Conservation (phyloP, 2,888 invertebrate genomes). For the Morinoia aosen region DNA sequence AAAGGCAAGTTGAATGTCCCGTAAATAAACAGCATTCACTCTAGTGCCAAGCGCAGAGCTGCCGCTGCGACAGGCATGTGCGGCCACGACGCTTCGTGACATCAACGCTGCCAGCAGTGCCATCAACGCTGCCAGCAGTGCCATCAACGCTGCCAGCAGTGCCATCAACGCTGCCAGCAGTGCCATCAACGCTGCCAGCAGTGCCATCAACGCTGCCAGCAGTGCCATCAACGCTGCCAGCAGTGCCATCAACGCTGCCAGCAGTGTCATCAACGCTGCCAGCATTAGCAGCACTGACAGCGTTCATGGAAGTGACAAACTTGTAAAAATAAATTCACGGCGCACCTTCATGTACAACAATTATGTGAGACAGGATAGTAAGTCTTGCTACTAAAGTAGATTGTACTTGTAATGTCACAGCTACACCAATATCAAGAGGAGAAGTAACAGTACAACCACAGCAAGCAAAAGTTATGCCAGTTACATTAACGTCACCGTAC, state of each 20-base stretch:
- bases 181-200: background rate
- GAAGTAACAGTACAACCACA: background rate
- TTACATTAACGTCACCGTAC: background rate
- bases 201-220: background rate
- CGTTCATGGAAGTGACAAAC: too few relatives aligned
- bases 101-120: background rate
- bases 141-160: background rate
- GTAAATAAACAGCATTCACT: slow-evolving; percentile 31
- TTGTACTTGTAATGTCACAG: background rate
- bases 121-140: background rate
- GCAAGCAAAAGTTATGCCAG: background rate
- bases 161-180: background rate
- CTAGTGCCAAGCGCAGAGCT: background rate
- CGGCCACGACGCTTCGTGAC: background rate
- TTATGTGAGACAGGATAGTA: background rate
- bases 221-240: background rate
- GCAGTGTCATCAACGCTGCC: background rate
- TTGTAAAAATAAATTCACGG: too few relatives aligned
- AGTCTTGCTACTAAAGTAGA: background rate
- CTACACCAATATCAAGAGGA: background rate
- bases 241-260: background rate
- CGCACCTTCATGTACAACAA: too few relatives aligned
- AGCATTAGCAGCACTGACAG: too few relatives aligned
- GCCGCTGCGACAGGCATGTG: background rate
- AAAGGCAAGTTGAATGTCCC: slow-evolving; percentile 47